Evolutionary conservation across 2,113 vertebrate genomes (phyloP), one percentile per base, ranked within the genome.

Genomic region (Halichoerus grypus): DNA sequence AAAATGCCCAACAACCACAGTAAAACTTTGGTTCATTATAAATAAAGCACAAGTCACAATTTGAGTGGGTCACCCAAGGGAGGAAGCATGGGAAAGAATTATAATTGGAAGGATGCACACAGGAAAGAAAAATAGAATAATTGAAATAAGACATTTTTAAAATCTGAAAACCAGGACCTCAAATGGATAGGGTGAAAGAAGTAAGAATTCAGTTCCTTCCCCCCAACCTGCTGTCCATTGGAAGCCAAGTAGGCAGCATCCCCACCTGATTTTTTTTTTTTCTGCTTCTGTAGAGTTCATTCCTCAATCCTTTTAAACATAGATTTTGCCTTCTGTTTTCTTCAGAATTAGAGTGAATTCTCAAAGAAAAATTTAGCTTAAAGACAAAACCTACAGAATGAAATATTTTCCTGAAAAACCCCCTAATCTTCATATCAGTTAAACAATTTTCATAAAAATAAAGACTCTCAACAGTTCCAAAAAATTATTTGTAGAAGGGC

Each of bases 341-440:
- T 63, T 97, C 89, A 79, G 83, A 95, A 49, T 42, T 59, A 22
- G 15, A 92, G 21, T 72, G 84, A 76, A 28, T 91, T 92, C 67
- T 65, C 82, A 72, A 22, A 42, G n/a, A 57, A 91, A 87, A 93
- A 33, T 39, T 63, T 28, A 96, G 53, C n/a, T 88, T 88, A 26
- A 90, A 89, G 61, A 90, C 57, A 96, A 90, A 74, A 24, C 6
- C 39, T 7, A 49, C 8, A 55, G 21, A 83, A 87, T 92, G 26
- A 93, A 74, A 71, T 90, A 42, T n/a, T 94, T 83, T 88, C 24
- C 7, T 65, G 3, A n/a, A 94, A 88, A 69, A 51, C 3, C 3
- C 87, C 83, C 51, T 57, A 79, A 42, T 77, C 9, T 79, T 84
- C n/a, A 42, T 91, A 69, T 77, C 67, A 87, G 91, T 88, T 88